A percentile compares a stretch with the other conserved stretches of the same genome.
Evolutionary conservation across 1,140 invertebrate genomes (phyloP).

Genomic region (Polyergus mexicanus): DNA sequence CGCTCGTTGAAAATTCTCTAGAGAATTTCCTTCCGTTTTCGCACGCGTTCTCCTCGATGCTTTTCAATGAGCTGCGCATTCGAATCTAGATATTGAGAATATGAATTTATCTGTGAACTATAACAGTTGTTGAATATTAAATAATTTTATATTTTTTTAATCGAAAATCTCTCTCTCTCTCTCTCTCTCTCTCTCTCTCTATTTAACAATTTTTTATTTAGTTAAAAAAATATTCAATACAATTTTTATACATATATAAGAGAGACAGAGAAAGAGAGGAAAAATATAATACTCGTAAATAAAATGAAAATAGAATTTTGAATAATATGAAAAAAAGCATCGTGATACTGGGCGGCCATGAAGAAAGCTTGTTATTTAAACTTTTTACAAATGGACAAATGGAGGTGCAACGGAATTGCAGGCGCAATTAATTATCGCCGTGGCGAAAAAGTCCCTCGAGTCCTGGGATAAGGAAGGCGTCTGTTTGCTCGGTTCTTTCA

Average conservation of each 20-base stretch:
- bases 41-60: constrained; percentile 1
- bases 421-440: constrained; percentile 41
- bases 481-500: constrained; percentile 44
- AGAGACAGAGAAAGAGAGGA: not conserved
- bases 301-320: not conserved
- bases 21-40: not conserved
- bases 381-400: constrained; percentile 44
- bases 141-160: not conserved
- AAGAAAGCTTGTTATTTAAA: constrained; percentile 21
- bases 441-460: constrained; percentile 46
- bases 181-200: not conserved
- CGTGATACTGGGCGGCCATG: not conserved
- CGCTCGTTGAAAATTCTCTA: constrained; percentile 11
- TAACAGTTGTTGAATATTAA: not conserved
- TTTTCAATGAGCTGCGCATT: not conserved
- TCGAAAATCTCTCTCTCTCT: not conserved
- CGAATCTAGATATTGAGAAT: not conserved
- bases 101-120: not conserved
- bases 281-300: not conserved
- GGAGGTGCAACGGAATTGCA: constrained; percentile 31
- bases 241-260: no score
- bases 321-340: not conserved
- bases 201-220: not conserved
- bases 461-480: constrained; percentile 17
- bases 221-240: not conserved